Evolutionary conservation across 2,797 vertebrate genomes (phyloP).

Genomic region (Leontopithecus rosalia): DNA sequence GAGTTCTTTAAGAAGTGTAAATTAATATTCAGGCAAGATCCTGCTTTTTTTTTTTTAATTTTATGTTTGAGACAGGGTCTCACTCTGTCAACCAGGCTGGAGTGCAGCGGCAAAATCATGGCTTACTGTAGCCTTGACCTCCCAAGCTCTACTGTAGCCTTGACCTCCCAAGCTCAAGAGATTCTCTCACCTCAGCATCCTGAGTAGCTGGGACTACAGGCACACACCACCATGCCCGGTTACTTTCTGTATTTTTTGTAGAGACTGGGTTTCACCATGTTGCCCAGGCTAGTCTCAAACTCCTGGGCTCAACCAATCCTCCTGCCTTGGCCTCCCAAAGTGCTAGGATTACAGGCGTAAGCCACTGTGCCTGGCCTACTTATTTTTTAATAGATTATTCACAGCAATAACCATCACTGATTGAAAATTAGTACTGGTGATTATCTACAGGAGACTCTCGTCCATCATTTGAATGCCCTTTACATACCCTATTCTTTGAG

Average conservation of each 20-base stretch:
- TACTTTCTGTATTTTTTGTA: background rate
- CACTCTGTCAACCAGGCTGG: background rate
- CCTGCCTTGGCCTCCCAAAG: background rate
- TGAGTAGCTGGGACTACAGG: background rate
- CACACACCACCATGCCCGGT: background rate
- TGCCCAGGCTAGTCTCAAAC: background rate
- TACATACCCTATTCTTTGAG: slow-evolving; percentile 26
- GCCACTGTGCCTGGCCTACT: background rate
- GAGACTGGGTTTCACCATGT: background rate
- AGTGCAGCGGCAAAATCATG: background rate
- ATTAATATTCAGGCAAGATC: background rate
- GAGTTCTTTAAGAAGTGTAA: background rate
- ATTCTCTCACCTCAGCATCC: background rate
- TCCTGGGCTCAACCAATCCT: background rate
- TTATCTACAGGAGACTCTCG: background rate
- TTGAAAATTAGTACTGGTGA: background rate
- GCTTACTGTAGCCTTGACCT: background rate
- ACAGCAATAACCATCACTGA: background rate
- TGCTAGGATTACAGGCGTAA: background rate
- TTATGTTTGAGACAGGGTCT: background rate
- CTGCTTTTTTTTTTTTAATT: background rate
- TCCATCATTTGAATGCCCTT: background rate
- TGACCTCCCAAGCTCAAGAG: background rate
- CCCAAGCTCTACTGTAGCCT: too few species aligned
- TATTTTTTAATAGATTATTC: slow-evolving; percentile 8